A percentile compares a stretch with the other conserved stretches of the same genome.
These are phyloP conservation scores for Oxyruncus cristatus DNA, from an alignment of 2,113 vertebrate species.

Conservation along the genomic window DNA sequence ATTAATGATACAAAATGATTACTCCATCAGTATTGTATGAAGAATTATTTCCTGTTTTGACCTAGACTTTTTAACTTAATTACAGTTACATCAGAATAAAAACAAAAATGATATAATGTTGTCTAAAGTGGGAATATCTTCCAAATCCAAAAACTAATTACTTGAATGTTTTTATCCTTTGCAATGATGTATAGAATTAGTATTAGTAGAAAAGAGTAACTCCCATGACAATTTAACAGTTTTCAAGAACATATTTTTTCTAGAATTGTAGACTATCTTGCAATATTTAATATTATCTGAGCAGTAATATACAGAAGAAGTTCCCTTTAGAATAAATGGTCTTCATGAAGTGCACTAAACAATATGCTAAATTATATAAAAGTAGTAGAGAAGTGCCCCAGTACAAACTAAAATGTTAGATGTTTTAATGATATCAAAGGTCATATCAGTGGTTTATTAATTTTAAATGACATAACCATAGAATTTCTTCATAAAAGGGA, in stretches of 20 bases:
- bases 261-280: not conserved
- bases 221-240: not conserved
- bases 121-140: not conserved
- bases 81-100: constrained; percentile 25
- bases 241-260: not conserved
- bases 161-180: not conserved
- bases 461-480: not conserved
- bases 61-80: not conserved
- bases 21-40: not conserved
- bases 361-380: not conserved
- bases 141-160: not conserved
- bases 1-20: not conserved
- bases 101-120: constrained; percentile 1
- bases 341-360: not conserved
- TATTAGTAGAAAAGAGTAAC: not conserved
- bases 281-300: not conserved
- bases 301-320: not conserved
- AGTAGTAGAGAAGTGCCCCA: not conserved
- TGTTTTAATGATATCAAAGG: not conserved
- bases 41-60: constrained; percentile 32
- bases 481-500: not conserved
- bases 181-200: not conserved
- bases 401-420: not conserved
- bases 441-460: not conserved
- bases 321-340: not conserved